A percentile compares a stretch with the other conserved stretches of the same genome.
Conservation (phyloP, 1,140 invertebrate species). For the Ceratina japonica region DNA sequence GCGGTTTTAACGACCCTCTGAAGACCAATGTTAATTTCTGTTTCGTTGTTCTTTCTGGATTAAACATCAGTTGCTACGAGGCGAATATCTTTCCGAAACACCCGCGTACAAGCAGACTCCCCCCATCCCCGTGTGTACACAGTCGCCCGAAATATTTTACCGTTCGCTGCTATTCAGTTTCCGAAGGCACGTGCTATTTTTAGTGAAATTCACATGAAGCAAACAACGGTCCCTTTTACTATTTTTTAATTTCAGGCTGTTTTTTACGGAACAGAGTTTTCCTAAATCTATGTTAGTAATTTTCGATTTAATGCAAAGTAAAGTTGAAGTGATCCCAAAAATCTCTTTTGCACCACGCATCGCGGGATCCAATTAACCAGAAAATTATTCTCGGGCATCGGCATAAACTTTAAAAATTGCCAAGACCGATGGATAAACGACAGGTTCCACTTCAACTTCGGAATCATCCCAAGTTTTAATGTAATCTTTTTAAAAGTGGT, state of each 20-base stretch:
- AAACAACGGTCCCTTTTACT: no score
- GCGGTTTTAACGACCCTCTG: conserved; percentile 3
- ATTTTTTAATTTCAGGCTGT: no score
- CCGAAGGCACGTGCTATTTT: no score
- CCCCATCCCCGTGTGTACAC: background rate
- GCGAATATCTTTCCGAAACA: background rate
- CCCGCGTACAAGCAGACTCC: no score
- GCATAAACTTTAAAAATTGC: background rate
- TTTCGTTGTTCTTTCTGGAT: conserved; percentile 32
- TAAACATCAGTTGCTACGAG: background rate
- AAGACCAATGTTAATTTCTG: conserved; percentile 34
- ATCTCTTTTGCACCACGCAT: background rate
- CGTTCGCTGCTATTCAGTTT: background rate
- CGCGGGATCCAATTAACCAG: no score
- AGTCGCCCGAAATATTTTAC: background rate
- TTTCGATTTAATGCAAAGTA: background rate
- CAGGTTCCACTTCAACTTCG: background rate
- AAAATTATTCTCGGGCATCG: no score
- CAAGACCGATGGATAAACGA: background rate
- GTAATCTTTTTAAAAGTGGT: background rate
- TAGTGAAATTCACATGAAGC: no score
- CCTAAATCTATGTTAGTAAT: no score
- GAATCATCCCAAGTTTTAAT: background rate
- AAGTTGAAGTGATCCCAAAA: background rate
- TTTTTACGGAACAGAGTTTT: no score